Evolutionary conservation across 1,140 invertebrate genomes (phyloP).

Genomic region (Panulirus ornatus): DNA sequence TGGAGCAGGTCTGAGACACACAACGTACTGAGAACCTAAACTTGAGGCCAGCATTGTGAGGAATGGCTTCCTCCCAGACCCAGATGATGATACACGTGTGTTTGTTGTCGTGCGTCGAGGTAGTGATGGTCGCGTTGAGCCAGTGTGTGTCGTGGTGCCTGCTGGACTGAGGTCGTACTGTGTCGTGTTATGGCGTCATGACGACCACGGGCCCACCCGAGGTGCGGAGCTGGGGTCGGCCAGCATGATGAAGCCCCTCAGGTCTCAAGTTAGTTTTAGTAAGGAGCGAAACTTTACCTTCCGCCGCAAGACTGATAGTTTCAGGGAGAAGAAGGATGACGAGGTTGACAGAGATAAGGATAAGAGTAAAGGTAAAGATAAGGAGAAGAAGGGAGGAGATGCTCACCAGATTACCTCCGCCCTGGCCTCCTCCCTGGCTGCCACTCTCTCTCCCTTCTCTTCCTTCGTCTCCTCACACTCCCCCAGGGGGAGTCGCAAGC

Average conservation of each 20-base stretch:
- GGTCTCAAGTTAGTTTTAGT: slow-evolving; percentile 62
- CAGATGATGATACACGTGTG: too few relatives aligned
- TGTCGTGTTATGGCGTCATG: too few relatives aligned
- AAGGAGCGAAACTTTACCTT: slow-evolving; percentile 66
- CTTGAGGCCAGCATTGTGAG: too few relatives aligned
- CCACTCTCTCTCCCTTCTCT: slow-evolving; percentile 70
- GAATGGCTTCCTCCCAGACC: too few relatives aligned
- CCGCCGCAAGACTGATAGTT: slow-evolving; percentile 56
- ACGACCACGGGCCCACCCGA: too few relatives aligned
- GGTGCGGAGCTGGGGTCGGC: too few relatives aligned
- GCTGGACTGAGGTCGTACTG: too few relatives aligned
- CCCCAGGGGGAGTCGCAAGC: slow-evolving; percentile 52
- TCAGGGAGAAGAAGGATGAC: slow-evolving; percentile 27
- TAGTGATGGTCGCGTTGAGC: too few relatives aligned
- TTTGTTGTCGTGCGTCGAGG: too few relatives aligned
- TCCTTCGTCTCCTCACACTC: slow-evolving; percentile 69
- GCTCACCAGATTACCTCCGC: slow-evolving; percentile 30
- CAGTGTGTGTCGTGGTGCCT: too few relatives aligned
- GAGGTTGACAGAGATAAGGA: slow-evolving; percentile 38
- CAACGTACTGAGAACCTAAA: too few relatives aligned
- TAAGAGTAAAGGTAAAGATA: slow-evolving; percentile 32
- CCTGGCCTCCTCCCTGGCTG: slow-evolving; percentile 68
- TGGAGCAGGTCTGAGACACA: too few relatives aligned
- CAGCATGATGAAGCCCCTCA: slow-evolving; percentile 55
- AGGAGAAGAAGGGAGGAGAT: slow-evolving; percentile 31